Base-by-base conservation (phyloP, 2,888 invertebrate species). In the Drosophila mettleri region DNA sequence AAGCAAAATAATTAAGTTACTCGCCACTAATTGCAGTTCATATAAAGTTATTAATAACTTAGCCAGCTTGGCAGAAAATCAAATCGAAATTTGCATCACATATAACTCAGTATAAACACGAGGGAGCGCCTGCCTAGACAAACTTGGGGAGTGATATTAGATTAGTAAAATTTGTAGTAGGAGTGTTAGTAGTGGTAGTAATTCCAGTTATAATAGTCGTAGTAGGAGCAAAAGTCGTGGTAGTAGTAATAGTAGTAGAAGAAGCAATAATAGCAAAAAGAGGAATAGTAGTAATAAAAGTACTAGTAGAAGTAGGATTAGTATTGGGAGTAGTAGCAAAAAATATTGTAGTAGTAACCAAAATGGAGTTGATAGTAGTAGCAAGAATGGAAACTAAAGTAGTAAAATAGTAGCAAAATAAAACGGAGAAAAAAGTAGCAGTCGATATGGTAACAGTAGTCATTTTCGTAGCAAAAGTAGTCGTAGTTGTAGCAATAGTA, bases 11-110 rank as follows among this genome's bases (percentile, higher is more conserved):
- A 49, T 27, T 18, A 45, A 49, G 16, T 27, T 24, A 1, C 39
- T 24, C 7, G 16, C 12, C 2, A 2, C 16, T 34, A 64, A 54
- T 66, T 48, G 22, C 36, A 36, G 14, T 48, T 34, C 31, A 33
- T 48, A 49, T 38, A 53, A 33, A 49, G 46, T 24, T 57, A 57
- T 38, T 29, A 36, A 57, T 46, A 41, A 34, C 27, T 41, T 31
- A 33, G 16, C 45, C 1, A 18, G 14, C 12, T 12, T 10, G 8
- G 34, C 16, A 34, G 20, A 49, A 22, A 43, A 43, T 1, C 16
- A 45, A 36, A 14, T 3, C 7, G 43, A n/a, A 10, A 65, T 49
- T 39, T 54, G 38, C 41, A 48, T 48, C 6, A 34, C 27, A 2
- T 18, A 10, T 5, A 24, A 27, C 43, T 45, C 20, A 8, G 18